These are phyloP conservation scores for Thamnophis elegans DNA, from an alignment of 2,797 vertebrate genomes.

Conservation along the genomic window DNA sequence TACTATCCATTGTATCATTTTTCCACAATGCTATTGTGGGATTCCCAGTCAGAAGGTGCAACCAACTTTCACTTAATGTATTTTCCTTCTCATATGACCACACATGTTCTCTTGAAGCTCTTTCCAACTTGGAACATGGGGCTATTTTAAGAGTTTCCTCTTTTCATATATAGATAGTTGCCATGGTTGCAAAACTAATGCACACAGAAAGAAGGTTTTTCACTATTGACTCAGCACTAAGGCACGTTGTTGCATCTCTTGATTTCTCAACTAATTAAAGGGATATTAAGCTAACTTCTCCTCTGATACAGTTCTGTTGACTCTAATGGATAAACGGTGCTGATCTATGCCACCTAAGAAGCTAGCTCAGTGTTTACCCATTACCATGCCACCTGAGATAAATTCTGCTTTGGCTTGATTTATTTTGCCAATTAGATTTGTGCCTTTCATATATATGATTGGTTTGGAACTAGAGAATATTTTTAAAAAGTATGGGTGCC, in stretches of 20 bases:
- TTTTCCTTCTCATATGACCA: conserved; percentile 28
- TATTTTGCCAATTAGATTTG: neutral
- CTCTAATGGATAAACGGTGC: neutral
- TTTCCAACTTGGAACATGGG: conserved; percentile 51
- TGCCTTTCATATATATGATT: neutral
- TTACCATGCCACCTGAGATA: neutral
- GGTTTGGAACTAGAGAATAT: neutral
- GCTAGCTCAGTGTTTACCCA: neutral
- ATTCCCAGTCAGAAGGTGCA: conserved; percentile 2
- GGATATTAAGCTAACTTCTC: conserved; percentile 25
- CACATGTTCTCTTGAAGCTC: conserved; percentile 38
- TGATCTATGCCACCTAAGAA: conserved; percentile 10
- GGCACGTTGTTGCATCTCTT: conserved; percentile 38
- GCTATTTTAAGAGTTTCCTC: conserved; percentile 56
- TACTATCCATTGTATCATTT: neutral
- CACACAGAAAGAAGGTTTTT: conserved; percentile 38
- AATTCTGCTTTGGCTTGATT: neutral
- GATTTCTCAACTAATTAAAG: conserved; percentile 5
- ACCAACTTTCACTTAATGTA: neutral
- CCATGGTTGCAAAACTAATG: conserved; percentile 43
- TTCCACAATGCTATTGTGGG: neutral
- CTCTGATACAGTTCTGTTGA: conserved; percentile 8
- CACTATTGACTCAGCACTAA: conserved; percentile 45
- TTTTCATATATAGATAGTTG: conserved; percentile 42
- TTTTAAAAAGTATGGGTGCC: neutral